Evolutionary conservation across 1,140 invertebrate genomes (phyloP).

Genomic region (Apis laboriosa): DNA sequence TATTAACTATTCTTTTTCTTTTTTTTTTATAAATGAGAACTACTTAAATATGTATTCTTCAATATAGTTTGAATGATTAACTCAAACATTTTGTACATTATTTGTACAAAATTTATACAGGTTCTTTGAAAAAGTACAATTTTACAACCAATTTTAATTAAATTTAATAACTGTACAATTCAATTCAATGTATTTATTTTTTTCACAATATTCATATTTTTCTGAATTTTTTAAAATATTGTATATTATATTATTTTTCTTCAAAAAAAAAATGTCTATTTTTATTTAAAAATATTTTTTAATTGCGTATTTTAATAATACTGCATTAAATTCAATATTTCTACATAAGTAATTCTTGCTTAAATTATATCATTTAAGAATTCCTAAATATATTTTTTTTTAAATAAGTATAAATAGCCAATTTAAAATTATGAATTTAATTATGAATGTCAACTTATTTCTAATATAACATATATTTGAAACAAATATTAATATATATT

Average conservation of each 20-base stretch:
- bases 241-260: not conserved
- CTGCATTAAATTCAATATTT: constrained; percentile 12
- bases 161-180: constrained; percentile 26
- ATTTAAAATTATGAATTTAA: constrained; percentile 23
- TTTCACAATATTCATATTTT: not conserved
- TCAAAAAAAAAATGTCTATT: constrained; percentile 1
- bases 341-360: constrained; percentile 11
- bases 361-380: not conserved
- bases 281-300: constrained; percentile 32
- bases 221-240: not conserved
- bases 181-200: constrained; percentile 6
- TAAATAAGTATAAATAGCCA: constrained; percentile 1
- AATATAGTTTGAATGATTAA: constrained; percentile 20
- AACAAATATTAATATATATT: not conserved
- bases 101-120: constrained; percentile 8
- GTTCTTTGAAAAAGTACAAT: not conserved
- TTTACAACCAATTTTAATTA: constrained; percentile 11
- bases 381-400: constrained; percentile 13
- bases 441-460: not conserved
- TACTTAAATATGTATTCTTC: not conserved
- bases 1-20: constrained; percentile 2
- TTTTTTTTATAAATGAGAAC: constrained; percentile 29
- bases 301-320: constrained; percentile 31
- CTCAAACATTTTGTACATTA: constrained; percentile 34
- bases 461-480: not conserved